These are phyloP conservation scores for Anguilla japonica DNA, from an alignment of 2,113 vertebrate genomes.

Conservation along the genomic window DNA sequence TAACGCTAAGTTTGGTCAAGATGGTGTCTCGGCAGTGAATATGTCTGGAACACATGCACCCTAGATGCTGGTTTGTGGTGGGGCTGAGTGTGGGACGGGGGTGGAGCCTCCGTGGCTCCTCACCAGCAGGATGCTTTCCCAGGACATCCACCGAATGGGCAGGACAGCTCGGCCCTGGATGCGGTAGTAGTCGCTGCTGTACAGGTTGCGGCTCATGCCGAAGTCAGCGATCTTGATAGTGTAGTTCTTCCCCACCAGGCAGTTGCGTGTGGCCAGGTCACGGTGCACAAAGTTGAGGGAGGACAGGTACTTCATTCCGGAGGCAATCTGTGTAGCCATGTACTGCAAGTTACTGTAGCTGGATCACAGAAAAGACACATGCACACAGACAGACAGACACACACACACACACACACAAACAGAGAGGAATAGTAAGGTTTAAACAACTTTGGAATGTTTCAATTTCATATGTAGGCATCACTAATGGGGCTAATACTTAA, in stretches of 20 bases:
- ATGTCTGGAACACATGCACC: no score
- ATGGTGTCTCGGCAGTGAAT: no score
- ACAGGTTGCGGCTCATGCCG: slow-evolving; percentile 97
- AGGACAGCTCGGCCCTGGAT: slow-evolving; percentile 95
- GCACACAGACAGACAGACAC: background rate
- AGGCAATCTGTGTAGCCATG: slow-evolving; percentile 91
- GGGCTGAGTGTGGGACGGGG: no score
- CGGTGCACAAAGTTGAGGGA: slow-evolving; percentile 97
- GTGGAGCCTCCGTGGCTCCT: background rate
- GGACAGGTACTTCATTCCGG: slow-evolving; percentile 95
- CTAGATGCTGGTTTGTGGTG: no score
- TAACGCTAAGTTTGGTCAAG: no score
- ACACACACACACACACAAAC: no score
- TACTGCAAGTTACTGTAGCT: slow-evolving; percentile 79
- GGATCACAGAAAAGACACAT: background rate
- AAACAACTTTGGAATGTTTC: no score
- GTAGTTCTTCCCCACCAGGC: slow-evolving; percentile 88
- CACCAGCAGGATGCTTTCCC: slow-evolving; percentile 97
- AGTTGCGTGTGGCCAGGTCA: slow-evolving; percentile 95
- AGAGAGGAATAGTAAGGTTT: no score
- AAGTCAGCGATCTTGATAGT: slow-evolving; percentile 98
- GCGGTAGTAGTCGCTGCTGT: slow-evolving; percentile 94
- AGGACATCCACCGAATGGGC: slow-evolving; percentile 99
- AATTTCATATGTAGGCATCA: no score
- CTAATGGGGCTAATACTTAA: no score